phyloP scores from a whole-genome alignment of 2,113 vertebrate genomes.

The Rutilus rutilus region DNA sequence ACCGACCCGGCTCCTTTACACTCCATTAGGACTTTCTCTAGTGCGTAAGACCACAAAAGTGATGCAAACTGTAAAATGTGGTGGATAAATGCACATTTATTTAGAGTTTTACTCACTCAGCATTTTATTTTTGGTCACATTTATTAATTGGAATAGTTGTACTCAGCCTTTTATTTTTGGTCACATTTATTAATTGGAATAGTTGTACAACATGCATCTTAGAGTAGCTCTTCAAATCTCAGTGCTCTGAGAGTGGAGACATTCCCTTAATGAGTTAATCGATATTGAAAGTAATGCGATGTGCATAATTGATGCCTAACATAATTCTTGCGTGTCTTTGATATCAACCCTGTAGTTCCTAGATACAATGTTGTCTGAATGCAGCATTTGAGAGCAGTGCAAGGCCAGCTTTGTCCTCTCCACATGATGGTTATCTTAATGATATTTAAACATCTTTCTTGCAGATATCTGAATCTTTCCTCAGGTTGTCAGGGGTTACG shows the following conservation, averaged over 20 bases:
- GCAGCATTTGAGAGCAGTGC: background rate
- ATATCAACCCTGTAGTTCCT: conserved; percentile 21
- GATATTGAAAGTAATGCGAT: conserved; percentile 17
- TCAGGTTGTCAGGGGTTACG: background rate
- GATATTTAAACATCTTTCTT: background rate
- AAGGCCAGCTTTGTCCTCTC: background rate
- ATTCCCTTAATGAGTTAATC: conserved; percentile 6
- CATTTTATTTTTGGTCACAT: background rate
- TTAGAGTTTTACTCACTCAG: background rate
- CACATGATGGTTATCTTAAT: background rate
- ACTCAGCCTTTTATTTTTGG: conserved; percentile 4
- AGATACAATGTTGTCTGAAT: conserved; percentile 1
- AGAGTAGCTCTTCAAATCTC: background rate
- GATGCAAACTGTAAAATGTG: background rate
- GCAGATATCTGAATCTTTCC: background rate
- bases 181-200: background rate
- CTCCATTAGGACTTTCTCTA: background rate
- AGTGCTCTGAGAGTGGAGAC: background rate
- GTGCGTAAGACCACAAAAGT: background rate
- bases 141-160: background rate
- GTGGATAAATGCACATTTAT: background rate
- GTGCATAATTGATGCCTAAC: conserved; percentile 28
- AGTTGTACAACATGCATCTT: background rate
- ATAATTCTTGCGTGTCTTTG: conserved; percentile 6
- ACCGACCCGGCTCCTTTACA: background rate